Evolutionary conservation across 2,888 invertebrate species (phyloP).

Genomic region (Eristalis arbustorum): DNA sequence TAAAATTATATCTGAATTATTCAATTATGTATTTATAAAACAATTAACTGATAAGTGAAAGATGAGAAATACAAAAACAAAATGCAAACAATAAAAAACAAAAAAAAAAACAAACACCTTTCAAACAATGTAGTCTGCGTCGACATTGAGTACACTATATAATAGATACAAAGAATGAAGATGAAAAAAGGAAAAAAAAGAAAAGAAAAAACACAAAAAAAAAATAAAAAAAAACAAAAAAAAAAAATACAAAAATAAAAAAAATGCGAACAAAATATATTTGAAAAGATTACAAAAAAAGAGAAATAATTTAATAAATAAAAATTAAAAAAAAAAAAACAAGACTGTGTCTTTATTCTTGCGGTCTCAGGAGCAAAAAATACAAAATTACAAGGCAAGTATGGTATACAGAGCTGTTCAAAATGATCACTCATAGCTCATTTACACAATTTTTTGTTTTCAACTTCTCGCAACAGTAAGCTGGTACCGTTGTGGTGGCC

Average conservation of each 20-base stretch:
- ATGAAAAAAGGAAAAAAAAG: conserved; percentile 27
- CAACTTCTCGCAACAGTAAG: no score
- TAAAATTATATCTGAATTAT: conserved; percentile 76
- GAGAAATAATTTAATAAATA: conserved; percentile 65
- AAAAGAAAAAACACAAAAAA: background rate
- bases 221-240: conserved; percentile 21
- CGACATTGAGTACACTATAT: conserved; percentile 65
- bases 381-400: no score
- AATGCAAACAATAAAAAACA: conserved; percentile 23
- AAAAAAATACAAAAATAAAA: conserved; percentile 21
- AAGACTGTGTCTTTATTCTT: background rate
- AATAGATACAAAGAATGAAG: conserved; percentile 61
- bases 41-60: conserved; percentile 47
- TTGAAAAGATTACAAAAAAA: conserved; percentile 62
- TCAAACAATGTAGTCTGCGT: conserved; percentile 63
- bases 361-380: no score
- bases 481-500: no score
- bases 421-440: no score
- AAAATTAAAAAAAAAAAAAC: conserved; percentile 41
- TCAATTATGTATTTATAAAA: conserved; percentile 64
- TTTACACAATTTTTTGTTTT: no score
- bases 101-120: conserved; percentile 13
- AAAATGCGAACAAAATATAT: conserved; percentile 59
- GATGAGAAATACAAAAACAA: conserved; percentile 12
- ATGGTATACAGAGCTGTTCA: no score